Base-by-base conservation (phyloP, 2,888 invertebrate genomes). In the Protula sp. region DNA sequence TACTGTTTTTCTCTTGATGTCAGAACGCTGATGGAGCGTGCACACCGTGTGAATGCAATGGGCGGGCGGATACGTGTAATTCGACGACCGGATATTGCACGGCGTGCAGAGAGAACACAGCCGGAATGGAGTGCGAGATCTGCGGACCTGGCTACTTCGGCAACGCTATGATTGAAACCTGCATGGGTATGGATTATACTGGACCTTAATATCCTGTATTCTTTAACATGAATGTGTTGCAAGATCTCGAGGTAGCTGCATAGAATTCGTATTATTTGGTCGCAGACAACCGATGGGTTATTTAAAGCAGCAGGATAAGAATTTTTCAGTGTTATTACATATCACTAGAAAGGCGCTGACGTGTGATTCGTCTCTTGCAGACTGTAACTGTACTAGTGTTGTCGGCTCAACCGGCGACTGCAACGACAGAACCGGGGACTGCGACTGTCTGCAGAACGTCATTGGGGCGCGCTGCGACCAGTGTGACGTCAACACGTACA, bases 101-200 rank as follows among this genome's bases (percentile, higher is more conserved):
- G 2, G 92, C 92, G 74, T 98, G 98, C 77, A 88, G 92, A 67
- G 89, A 97, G 80, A 92, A 95, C 77, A 98, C 98, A 0, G 67
- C 64, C 2, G 74, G 74, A 2, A 59, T 66, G 26, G 62, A 70
- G 54, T 98, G 97, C 75, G 93, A 97, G 75, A 85, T 90, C 3
- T 98, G 98, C 77, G 90, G 90, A 2, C 87, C 90, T 62, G 94
- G 94, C 27, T 98, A 86, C 83, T 97, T 93, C 73, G 97, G 97
- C 24, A 91, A 95, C 52, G 66, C 69, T n/a, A 58, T 65, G 57
- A 50, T n/a, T n/a, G n/a, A n/a, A n/a, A n/a, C n/a, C n/a, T n/a
- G n/a, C n/a, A n/a, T n/a, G n/a, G n/a, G n/a, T n/a, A n/a, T n/a
- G n/a, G n/a, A n/a, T n/a, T n/a, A n/a, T n/a, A n/a, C n/a, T n/a